Base-by-base conservation (phyloP, 2,888 invertebrate species). In the Drosophila austrosaltans region DNA sequence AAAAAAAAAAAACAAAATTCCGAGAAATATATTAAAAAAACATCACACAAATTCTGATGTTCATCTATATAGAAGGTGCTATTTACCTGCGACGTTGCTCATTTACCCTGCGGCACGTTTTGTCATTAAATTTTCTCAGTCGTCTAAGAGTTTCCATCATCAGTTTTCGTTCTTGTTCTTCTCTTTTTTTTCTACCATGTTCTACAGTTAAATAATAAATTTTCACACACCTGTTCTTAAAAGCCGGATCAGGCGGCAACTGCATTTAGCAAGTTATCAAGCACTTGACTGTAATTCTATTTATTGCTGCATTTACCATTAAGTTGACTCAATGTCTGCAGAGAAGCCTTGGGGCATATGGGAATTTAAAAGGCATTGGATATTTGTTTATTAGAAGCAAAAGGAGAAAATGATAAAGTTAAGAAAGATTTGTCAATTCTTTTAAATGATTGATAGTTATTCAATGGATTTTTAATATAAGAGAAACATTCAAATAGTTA, bases 221-320 rank as follows among this genome's bases (percentile, higher is more conserved):
- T 82, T 71, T 20, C 25, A n/a, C 36, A 67, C 72, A 72, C 72
- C 72, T 69, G 40, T 32, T 62, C 60, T 57, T 53, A 66, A 72
- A 65, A 53, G 56, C 53, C 54, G 12, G 30, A 57, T 53, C 32
- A 32, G 7, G 36, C 54, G 58, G 67, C 67, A 44, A 22, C 61
- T 79, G 74, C 78, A 81, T 79, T 83, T 86, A 73, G 84, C 78
- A 72, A 83, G 86, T 83, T 83, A 81, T 86, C 86, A 86, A 76
- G 81, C 73, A 75, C 87, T 83, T 86, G 83, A 86, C 82, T 81
- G 81, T 81, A 83, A 83, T 83, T 83, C 82, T 83, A 86, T 86
- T 86, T 83, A 83, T 79, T 78, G 87, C 87, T 72, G 84, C 76
- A 83, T 71, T 83, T 68, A 79, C 86, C 76, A 78, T 54, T 54